Conservation (phyloP, 2,797 vertebrate genomes). For the Acanthurus tractus region DNA sequence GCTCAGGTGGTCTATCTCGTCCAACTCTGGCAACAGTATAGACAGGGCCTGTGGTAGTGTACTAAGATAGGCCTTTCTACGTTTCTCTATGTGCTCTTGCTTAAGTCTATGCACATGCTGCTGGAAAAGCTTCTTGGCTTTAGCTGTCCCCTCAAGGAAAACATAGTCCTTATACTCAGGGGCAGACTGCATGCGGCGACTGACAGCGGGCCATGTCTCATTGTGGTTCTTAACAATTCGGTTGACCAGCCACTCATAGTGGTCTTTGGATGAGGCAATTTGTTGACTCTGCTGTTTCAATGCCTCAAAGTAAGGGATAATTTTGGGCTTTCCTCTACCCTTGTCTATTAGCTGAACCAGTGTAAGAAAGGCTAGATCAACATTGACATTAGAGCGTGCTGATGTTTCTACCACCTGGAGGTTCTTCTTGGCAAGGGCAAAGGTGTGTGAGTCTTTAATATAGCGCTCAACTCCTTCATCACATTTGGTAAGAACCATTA, state of each 20-base stretch:
- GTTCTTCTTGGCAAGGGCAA: conserved; percentile 97
- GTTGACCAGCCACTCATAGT: conserved; percentile 94
- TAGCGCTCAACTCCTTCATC: conserved; percentile 99
- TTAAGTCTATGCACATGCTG: conserved; percentile 96
- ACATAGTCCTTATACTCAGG: conserved; percentile 95
- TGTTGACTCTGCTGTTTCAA: conserved; percentile 98
- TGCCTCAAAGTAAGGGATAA: conserved; percentile 97
- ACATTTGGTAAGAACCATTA: conserved; percentile 95
- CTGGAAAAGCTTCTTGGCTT: conserved; percentile 95
- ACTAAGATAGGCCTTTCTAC: conserved; percentile 89
- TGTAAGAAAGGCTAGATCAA: conserved; percentile 96
- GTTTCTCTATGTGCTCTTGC: conserved; percentile 94
- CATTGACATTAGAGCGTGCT: conserved; percentile 96
- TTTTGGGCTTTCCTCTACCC: conserved; percentile 94
- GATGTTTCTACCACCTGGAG: conserved; percentile 98
- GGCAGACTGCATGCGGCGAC: conserved; percentile 90
- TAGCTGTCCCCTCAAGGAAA: conserved; percentile 94
- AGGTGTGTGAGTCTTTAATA: conserved; percentile 96
- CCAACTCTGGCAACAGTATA: conserved; percentile 90
- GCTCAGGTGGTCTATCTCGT: conserved; percentile 94
- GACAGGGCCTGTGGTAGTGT: conserved; percentile 91
- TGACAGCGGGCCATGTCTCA: conserved; percentile 89
- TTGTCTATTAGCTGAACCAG: conserved; percentile 95
- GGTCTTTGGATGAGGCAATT: conserved; percentile 96
- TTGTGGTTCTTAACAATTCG: conserved; percentile 94